Percentiles rank a stretch among this genome's conserved stretches.
Evolutionary conservation across 2,888 invertebrate genomes (phyloP).

Genomic region (Strigamia maritima): DNA sequence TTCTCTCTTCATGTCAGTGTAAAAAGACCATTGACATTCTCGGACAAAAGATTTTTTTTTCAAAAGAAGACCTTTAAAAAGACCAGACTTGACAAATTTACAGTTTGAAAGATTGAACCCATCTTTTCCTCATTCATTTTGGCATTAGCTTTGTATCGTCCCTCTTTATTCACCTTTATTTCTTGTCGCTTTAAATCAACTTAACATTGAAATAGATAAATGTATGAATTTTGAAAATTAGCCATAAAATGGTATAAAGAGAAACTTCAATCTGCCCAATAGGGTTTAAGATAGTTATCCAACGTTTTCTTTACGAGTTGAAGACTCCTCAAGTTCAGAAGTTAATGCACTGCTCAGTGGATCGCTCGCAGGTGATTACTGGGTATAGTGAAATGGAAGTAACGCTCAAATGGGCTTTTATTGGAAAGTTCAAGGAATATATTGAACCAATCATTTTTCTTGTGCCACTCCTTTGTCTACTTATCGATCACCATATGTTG

Average conservation of each 20-base stretch:
- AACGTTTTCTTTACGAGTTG: constrained; percentile 22
- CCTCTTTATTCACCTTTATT: not conserved
- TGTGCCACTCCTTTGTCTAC: constrained; percentile 25
- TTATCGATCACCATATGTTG: constrained; percentile 7
- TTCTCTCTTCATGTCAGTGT: not conserved
- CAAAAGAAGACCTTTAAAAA: not conserved
- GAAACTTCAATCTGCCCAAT: not conserved
- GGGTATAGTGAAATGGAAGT: constrained; percentile 18
- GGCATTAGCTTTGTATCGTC: not conserved
- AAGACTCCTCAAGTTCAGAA: constrained; percentile 24
- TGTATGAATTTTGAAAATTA: not conserved
- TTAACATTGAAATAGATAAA: not conserved
- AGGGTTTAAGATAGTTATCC: constrained; percentile 5
- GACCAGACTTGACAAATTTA: not conserved
- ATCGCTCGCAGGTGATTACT: constrained; percentile 30
- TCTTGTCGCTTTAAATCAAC: not conserved
- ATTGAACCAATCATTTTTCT: constrained; percentile 30
- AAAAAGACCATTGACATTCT: constrained; percentile 3
- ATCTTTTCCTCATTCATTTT: not conserved
- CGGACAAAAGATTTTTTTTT: not conserved
- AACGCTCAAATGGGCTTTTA: constrained; percentile 32
- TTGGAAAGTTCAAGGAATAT: constrained; percentile 26
- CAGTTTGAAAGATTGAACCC: not conserved
- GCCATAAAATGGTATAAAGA: not conserved
- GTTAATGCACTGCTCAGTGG: constrained; percentile 25